Evolutionary conservation across 1,140 invertebrate genomes (phyloP), one percentile per base, ranked within the genome.

Genomic region (Neotoxoptera formosana): DNA sequence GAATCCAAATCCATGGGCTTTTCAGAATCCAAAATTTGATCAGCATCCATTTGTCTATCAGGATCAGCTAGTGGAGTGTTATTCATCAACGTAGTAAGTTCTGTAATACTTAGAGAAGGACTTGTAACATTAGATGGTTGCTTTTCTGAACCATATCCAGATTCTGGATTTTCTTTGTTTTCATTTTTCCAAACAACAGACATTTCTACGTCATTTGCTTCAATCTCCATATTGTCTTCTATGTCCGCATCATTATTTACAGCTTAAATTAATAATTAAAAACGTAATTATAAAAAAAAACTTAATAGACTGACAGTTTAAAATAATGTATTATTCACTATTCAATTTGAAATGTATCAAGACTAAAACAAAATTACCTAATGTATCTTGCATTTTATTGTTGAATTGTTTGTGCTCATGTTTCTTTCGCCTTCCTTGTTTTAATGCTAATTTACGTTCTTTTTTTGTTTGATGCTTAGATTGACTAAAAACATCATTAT

Each of bases 191-290:
- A 93, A 84, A 86, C 36, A 84, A 86, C 36, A 20, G 90, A 83
- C 93, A 84, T 94, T 95, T 7, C 95, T 95, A 60, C 76, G 96
- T 96, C 94, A 97, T 97, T 9, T 96, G 90, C 83, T 92, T 92
- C 91, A 93, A 93, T 56, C 56, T 93, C 91, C 91, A 93, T 95
- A 94, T 98, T 98, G 94, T 98, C 97, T 95, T 98, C 97, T 0
- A 98, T 96, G 94, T 98, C 97, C 0, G 97, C 97, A 94, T 90
- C 96, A 95, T 98, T 97, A 20, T 97, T 97, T 93, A 95, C 95
- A 94, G 95, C 95, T 95, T 56, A 48, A 83, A 90, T 60, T 67
- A 48, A 83, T 93, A 36, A 84, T 60, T n/a, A 89, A 30, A 53
- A 53, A 53, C 7, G 8, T 45, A 8, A n/a, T 36, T 6, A 17